phyloP scores from a whole-genome alignment of 2,797 vertebrate species.

The Phrynocephalus vlangalii region DNA sequence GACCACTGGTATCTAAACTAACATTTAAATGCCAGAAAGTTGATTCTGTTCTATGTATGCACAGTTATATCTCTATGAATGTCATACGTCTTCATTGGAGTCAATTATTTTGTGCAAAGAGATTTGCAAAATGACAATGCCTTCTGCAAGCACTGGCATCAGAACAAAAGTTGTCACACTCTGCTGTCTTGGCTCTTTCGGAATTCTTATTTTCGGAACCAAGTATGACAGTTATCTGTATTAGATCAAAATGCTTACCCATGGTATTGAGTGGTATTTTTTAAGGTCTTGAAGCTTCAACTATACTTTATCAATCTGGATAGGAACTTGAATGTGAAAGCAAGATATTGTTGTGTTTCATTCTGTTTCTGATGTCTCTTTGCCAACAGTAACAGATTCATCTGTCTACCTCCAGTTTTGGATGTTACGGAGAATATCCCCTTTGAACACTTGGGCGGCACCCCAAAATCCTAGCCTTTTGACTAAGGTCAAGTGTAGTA shows the following conservation, averaged over 20 bases:
- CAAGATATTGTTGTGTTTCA: neutral
- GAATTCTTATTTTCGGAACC: neutral
- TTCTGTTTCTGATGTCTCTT: neutral
- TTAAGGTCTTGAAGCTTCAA: conserved; percentile 1
- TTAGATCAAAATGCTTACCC: neutral
- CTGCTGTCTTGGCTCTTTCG: neutral
- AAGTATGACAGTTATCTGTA: neutral
- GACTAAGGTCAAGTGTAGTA: too few relatives aligned
- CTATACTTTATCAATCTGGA: neutral
- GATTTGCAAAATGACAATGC: neutral
- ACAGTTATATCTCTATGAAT: neutral
- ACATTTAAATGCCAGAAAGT: neutral
- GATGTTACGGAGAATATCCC: neutral
- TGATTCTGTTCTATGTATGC: neutral
- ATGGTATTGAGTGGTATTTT: neutral
- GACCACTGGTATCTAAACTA: neutral
- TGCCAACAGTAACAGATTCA: neutral
- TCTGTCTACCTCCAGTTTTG: neutral
- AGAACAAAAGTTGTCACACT: neutral
- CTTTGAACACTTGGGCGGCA: neutral
- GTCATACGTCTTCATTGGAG: neutral
- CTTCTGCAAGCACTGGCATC: neutral
- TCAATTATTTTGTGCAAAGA: neutral
- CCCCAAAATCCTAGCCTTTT: neutral
- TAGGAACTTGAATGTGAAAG: neutral